Conservation (phyloP, 2,888 invertebrate genomes). For the Liodrosophila aerea region DNA sequence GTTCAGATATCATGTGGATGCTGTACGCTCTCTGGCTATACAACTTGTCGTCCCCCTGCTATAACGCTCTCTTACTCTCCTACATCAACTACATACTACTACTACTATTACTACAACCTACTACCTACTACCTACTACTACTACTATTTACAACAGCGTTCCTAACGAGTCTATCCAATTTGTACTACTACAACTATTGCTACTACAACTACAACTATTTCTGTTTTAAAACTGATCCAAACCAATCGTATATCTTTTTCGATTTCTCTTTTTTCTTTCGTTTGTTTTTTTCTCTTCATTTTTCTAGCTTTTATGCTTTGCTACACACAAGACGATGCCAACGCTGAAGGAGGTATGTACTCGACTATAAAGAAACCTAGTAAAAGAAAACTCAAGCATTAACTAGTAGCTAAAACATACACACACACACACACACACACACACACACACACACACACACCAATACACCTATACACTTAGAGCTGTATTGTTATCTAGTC, state of each 20-base stretch:
- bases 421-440: conserved; percentile 6
- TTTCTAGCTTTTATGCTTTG: conserved; percentile 95
- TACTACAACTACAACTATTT: conserved; percentile 31
- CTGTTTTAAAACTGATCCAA: conserved; percentile 91
- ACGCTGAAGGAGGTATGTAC: conserved; percentile 94
- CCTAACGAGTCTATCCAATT: no score
- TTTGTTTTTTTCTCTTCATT: conserved; percentile 68
- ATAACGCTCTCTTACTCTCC: no score
- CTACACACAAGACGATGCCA: conserved; percentile 95
- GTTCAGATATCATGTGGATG: not conserved
- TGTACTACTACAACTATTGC: conserved; percentile 11
- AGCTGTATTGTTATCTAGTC: not conserved
- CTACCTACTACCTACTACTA: conserved; percentile 2
- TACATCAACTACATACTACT: not conserved
- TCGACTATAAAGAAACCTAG: conserved; percentile 52
- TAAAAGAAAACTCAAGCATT: conserved; percentile 11
- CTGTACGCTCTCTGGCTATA: no score
- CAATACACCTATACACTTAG: not conserved
- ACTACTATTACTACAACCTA: conserved; percentile 1
- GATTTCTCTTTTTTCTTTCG: conserved; percentile 55
- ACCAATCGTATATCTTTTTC: conserved; percentile 79
- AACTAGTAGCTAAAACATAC: conserved; percentile 10
- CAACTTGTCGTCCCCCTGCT: not conserved
- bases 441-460: conserved; percentile 1
- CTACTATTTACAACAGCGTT: conserved; percentile 3